Evolutionary conservation across 2,888 invertebrate genomes (phyloP).

Genomic region (Eupithecia vulgata): DNA sequence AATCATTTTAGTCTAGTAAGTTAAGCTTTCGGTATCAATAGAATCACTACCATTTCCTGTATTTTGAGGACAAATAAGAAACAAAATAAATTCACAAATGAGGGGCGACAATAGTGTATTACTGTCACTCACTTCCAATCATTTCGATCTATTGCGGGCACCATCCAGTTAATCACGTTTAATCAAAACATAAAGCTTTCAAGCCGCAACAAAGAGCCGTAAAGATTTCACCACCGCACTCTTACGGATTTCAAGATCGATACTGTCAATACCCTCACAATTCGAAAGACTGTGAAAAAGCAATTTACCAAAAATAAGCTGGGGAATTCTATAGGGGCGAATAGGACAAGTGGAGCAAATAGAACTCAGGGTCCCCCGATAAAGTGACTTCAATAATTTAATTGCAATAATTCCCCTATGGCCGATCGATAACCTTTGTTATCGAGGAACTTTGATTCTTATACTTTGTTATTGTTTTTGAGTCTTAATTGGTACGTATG

Average conservation of each 20-base stretch:
- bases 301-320: slow-evolving; percentile 32
- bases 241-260: slow-evolving; percentile 32
- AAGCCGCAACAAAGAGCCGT: background rate
- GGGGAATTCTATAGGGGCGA: slow-evolving; percentile 19
- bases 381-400: slow-evolving; percentile 29
- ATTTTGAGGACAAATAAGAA: background rate
- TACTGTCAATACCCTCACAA: slow-evolving; percentile 33
- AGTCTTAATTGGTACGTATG: slow-evolving; percentile 1
- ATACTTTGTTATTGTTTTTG: slow-evolving; percentile 10
- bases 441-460: slow-evolving; percentile 14
- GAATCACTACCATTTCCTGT: background rate
- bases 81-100: background rate
- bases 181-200: background rate
- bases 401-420: slow-evolving; percentile 16
- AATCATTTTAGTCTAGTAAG: too few relatives aligned
- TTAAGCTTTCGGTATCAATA: too few relatives aligned
- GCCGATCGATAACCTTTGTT: slow-evolving; percentile 16
- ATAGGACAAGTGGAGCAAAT: background rate
- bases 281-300: slow-evolving; percentile 25
- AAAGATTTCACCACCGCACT: slow-evolving; percentile 18
- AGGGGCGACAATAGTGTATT: background rate
- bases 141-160: background rate
- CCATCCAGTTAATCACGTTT: background rate
- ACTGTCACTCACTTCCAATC: background rate
- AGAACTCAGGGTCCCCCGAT: slow-evolving; percentile 8